Conservation (phyloP, 2,113 vertebrate genomes). For the Neolamprologus modestus region DNA sequence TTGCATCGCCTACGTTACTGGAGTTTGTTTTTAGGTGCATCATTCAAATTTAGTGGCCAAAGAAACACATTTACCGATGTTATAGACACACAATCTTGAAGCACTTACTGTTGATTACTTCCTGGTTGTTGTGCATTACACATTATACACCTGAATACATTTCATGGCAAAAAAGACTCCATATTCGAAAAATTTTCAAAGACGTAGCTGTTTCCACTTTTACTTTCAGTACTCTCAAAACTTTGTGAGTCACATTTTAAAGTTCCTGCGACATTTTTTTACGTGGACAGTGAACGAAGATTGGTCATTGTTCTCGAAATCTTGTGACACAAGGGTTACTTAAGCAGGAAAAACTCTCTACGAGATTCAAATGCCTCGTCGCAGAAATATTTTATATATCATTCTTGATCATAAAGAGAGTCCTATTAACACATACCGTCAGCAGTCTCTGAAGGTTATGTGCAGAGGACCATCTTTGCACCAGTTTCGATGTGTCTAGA, state of each 20-base stretch:
- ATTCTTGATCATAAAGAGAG: not conserved
- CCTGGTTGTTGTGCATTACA: not conserved
- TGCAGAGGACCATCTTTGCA: not conserved
- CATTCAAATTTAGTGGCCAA: not conserved
- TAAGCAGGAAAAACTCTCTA: not conserved
- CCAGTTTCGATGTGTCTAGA: not conserved
- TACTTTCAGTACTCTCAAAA: not conserved
- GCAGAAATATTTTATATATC: not conserved
- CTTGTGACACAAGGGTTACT: not conserved
- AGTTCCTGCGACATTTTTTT: not conserved
- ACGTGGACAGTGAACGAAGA: not conserved
- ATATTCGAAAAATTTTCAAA: not conserved
- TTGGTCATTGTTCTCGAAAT: not conserved
- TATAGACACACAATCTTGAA: not conserved
- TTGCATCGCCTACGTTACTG: accelerated
- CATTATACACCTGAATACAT: not conserved
- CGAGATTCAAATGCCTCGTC: not conserved
- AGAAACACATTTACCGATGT: not conserved
- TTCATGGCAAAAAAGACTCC: not conserved
- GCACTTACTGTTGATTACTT: not conserved
- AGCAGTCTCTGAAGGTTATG: not conserved
- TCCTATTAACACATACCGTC: not conserved
- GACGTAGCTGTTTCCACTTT: not conserved
- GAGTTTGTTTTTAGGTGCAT: not conserved
- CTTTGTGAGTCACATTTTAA: not conserved